A percentile compares a stretch with the other conserved stretches of the same genome.
Conservation (phyloP, 2,113 vertebrate species). For the Pterocles gutturalis region DNA sequence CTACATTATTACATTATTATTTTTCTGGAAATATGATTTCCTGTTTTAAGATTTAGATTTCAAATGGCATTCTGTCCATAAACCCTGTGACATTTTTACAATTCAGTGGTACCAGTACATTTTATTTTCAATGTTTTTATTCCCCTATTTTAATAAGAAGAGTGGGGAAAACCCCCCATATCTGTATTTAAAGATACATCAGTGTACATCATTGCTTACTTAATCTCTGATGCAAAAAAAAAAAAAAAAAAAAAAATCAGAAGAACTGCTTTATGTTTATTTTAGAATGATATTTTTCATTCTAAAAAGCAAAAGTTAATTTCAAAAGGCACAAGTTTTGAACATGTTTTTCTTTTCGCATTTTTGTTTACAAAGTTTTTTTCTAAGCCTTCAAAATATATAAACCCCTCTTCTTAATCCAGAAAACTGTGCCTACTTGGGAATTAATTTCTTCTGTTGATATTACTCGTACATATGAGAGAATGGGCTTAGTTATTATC, state of each 20-base stretch:
- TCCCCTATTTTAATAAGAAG: neutral
- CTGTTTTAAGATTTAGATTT: neutral
- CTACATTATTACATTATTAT: neutral
- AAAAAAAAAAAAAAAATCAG: too few relatives aligned
- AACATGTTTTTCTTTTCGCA: neutral
- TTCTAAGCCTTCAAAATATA: neutral
- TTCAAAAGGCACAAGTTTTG: neutral
- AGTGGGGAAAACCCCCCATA: rapidly evolving
- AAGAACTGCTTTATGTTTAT: neutral
- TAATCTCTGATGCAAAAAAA: neutral
- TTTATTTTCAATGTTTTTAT: neutral
- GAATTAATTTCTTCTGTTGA: neutral
- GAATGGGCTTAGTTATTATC: neutral
- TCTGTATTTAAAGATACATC: neutral
- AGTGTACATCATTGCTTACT: neutral
- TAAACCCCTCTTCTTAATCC: neutral
- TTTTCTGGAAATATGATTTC: neutral
- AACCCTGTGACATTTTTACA: neutral
- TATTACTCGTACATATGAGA: neutral
- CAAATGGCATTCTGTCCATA: neutral
- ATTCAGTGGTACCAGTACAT: neutral
- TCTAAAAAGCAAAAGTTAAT: neutral
- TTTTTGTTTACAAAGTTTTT: neutral
- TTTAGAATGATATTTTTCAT: neutral
- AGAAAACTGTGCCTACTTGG: neutral